A percentile compares a stretch with the other conserved stretches of the same genome.
Evolutionary conservation across 1,140 invertebrate genomes (phyloP).

Genomic region (Battus philenor): DNA sequence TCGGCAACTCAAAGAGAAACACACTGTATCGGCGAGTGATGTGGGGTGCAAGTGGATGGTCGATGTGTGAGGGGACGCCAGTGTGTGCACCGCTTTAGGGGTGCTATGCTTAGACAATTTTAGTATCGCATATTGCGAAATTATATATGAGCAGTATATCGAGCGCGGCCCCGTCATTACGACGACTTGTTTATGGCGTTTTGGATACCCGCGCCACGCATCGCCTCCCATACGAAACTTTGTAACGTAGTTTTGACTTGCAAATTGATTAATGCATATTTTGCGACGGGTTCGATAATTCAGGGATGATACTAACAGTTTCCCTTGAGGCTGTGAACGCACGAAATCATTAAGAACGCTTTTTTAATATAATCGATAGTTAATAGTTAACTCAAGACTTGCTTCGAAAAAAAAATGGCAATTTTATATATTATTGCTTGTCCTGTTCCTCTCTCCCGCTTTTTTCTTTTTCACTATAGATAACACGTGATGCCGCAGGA

Average conservation of each 20-base stretch:
- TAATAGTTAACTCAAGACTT: too few species aligned
- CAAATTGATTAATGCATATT: slow-evolving; percentile 11
- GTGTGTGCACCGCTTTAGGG: slow-evolving; percentile 53
- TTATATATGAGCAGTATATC: slow-evolving; percentile 55
- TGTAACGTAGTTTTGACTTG: slow-evolving; percentile 12
- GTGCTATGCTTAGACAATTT: slow-evolving; percentile 67
- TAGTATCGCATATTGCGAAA: slow-evolving; percentile 64
- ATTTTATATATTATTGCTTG: too few species aligned
- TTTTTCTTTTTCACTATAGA: too few species aligned
- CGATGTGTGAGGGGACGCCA: slow-evolving; percentile 31
- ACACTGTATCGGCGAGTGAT: slow-evolving; percentile 36
- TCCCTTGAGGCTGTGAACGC: too few species aligned
- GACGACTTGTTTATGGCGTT: slow-evolving; percentile 35
- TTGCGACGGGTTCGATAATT: slow-evolving; percentile 6
- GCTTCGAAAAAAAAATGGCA: too few species aligned
- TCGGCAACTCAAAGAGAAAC: slow-evolving; percentile 17
- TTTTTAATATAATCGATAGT: too few species aligned
- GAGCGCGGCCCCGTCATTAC: slow-evolving; percentile 37
- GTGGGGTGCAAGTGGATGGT: slow-evolving; percentile 41
- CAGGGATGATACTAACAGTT: too few species aligned
- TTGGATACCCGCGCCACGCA: not conserved
- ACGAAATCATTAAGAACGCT: too few species aligned
- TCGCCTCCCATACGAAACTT: not conserved
- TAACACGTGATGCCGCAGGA: too few species aligned
- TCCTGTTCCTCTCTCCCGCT: too few species aligned